phyloP scores from a whole-genome alignment of 2,888 invertebrate species.

The Notocelia uddmanniana region DNA sequence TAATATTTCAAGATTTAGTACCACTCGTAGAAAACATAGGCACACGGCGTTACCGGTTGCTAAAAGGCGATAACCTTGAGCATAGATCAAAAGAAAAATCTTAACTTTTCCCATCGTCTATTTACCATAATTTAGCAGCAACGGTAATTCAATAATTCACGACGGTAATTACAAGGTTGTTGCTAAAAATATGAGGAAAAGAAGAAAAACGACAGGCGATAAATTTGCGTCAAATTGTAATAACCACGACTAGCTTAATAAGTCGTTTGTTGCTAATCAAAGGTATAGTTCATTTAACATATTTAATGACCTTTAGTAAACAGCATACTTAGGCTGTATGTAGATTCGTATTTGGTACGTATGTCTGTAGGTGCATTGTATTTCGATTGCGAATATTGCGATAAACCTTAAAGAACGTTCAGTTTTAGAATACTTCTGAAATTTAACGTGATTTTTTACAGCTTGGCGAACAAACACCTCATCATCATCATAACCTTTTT shows the following conservation, averaged over 20 bases:
- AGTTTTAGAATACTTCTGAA: too few species aligned
- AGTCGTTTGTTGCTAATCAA: not conserved
- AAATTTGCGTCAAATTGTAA: not conserved
- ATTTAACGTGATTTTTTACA: too few species aligned
- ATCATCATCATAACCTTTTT: too few species aligned
- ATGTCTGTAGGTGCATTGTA: too few species aligned
- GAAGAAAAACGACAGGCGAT: not conserved
- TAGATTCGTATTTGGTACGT: too few species aligned
- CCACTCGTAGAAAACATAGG: not conserved
- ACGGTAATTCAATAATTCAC: not conserved
- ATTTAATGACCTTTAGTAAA: not conserved
- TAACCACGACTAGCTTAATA: not conserved
- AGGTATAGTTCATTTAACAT: not conserved
- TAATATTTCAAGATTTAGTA: too few species aligned
- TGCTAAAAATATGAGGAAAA: not conserved
- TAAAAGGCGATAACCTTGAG: not conserved
- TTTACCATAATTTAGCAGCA: not conserved
- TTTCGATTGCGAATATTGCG: too few species aligned
- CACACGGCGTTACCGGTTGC: too few species aligned
- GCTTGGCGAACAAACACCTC: too few species aligned
- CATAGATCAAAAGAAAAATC: not conserved
- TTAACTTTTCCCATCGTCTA: not conserved
- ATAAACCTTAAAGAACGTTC: too few species aligned
- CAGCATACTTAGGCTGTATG: too few species aligned
- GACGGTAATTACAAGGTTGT: not conserved